phyloP scores from a whole-genome alignment of 2,113 vertebrate species.

The Eptesicus fuscus region DNA sequence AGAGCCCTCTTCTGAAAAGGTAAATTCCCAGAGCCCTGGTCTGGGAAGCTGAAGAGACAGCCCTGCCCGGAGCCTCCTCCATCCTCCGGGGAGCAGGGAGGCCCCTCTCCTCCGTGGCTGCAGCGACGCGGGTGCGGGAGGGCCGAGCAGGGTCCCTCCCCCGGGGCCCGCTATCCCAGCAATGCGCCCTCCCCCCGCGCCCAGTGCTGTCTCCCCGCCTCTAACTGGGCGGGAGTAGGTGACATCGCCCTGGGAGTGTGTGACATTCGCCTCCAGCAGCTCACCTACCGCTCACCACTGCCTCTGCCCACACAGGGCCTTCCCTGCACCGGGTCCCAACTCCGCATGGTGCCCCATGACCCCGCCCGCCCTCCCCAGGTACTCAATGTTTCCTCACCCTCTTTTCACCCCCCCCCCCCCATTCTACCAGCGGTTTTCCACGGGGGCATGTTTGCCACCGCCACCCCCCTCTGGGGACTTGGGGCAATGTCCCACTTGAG shows the following conservation, averaged over 20 bases:
- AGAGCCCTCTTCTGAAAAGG: not conserved
- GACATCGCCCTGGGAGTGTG: not conserved
- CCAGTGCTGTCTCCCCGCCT: not conserved
- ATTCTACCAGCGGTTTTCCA: not conserved
- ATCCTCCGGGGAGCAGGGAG: not conserved
- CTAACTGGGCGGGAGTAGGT: not conserved
- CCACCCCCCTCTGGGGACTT: not conserved
- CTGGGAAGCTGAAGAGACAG: not conserved
- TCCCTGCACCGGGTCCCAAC: not conserved
- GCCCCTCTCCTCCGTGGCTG: not conserved
- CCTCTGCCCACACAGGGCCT: accelerated
- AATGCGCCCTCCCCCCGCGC: not conserved
- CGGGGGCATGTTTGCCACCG: no score
- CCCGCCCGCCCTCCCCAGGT: accelerated
- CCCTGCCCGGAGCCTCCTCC: no score
- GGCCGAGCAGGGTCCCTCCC: not conserved
- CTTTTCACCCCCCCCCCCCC: no score
- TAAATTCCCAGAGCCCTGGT: constrained; percentile 53
- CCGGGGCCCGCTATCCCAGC: not conserved
- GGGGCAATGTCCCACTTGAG: not conserved
- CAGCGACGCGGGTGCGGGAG: not conserved
- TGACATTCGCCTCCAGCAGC: not conserved
- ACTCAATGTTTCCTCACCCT: not conserved
- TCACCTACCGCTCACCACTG: no score
- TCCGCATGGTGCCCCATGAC: not conserved